Percentiles rank a stretch among this genome's conserved stretches.
Conservation (phyloP, 1,140 invertebrate genomes). For the Nautilus pompilius region DNA sequence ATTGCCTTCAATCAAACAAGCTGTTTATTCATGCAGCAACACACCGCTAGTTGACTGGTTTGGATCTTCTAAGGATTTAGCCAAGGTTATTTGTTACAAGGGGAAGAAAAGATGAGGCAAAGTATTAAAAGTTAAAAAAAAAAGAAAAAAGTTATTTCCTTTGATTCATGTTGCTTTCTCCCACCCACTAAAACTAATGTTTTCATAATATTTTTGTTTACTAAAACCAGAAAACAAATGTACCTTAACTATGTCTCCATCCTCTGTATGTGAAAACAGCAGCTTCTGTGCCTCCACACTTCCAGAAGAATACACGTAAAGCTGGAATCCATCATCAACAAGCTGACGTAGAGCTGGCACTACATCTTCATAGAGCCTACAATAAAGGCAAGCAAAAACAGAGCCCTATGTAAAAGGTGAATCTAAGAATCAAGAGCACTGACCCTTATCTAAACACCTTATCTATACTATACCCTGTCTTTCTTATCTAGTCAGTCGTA, state of each 20-base stretch:
- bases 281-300: slow-evolving; percentile 87
- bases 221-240: slow-evolving; percentile 9
- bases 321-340: slow-evolving; percentile 61
- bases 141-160: background rate
- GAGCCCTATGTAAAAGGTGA: too few relatives aligned
- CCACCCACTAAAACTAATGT: background rate
- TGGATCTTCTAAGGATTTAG: background rate
- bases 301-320: slow-evolving; percentile 90
- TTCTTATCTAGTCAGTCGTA: too few relatives aligned
- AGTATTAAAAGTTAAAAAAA: background rate
- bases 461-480: background rate
- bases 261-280: slow-evolving; percentile 72
- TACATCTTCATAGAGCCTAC: slow-evolving; percentile 84
- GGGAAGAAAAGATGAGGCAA: background rate
- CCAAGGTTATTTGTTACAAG: background rate
- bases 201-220: background rate
- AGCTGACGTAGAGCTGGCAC: slow-evolving; percentile 69
- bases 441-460: too few relatives aligned
- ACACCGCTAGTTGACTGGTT: too few relatives aligned
- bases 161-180: background rate
- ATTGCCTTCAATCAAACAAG: too few relatives aligned
- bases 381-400: background rate
- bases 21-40: too few relatives aligned
- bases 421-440: too few relatives aligned
- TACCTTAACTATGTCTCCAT: slow-evolving; percentile 73